Base-by-base conservation (phyloP, 2,888 invertebrate species). In the Desoria tigrina region DNA sequence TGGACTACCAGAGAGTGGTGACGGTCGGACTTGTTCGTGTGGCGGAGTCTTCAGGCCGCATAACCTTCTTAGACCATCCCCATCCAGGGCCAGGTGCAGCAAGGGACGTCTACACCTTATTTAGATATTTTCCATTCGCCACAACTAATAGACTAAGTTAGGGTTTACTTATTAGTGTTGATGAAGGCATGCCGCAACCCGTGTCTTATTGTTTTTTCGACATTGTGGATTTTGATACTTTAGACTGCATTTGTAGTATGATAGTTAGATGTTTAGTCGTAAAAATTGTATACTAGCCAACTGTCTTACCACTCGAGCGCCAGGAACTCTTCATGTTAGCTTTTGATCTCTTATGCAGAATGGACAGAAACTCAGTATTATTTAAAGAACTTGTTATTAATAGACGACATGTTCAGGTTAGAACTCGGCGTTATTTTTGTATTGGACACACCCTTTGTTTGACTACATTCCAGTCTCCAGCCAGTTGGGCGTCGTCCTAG, bases 91-190 rank as follows among this genome's bases (percentile, higher is more conserved):
- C 73, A 58, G 73, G 74, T 61, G n/a, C n/a, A n/a, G n/a, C n/a
- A n/a, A n/a, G 77, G 75, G 61, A 68, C 74, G 68, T 72, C 71
- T 71, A 73, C 74, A 68, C 71, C 77, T 63, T 74, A 74, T 68
- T 67, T 75, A 63, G 76, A 76, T 57, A 72, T 76, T 18, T 58
- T 76, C 51, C 79, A 79, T 71, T 82, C 80, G 78, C 80, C 86
- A 69, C 85, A 87, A 69, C 82, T 83, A 72, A 61, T 76, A 24
- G 24, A 51, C 16, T 51, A 51, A 7, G 21, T 24, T 26, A 24
- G 7, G 4, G 11, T 9, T 24, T 51, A 24, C 24, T 6, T 45
- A 18, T 11, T 16, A 16, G 4, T 45, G n/a, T 6, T 6, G 16
- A 45, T 11, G 21, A 18, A 45, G n/a, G 16, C 16, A 18, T 45